Evolutionary conservation across 1,140 invertebrate genomes (phyloP), one percentile per base, ranked within the genome.

Genomic region (Popillia japonica): DNA sequence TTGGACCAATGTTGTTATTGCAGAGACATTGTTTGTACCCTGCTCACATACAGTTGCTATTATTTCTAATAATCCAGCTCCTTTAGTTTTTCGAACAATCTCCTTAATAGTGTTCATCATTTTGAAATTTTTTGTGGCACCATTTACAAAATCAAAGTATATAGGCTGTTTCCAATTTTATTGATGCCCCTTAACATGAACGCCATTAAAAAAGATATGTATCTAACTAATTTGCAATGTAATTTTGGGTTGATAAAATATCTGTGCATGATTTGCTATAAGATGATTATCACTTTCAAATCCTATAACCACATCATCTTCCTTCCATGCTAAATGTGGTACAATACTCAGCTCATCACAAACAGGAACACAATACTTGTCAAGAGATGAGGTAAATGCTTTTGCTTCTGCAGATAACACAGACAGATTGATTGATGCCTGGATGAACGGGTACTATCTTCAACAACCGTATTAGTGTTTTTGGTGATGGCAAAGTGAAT

Each of bases 211-310:
- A 68, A 68, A 68, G 20, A 68, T 68, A 68, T 22, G 9, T 20
- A 22, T 22, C 10, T 14, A 23, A 68, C 9, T 11, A 68, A 27
- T 20, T 10, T 68, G 64, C 20, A 20, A 11, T 68, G 2, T 48
- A 48, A 48, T 48, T 14, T 34, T 34, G 27, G 27, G 27, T 4
- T 34, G 27, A 34, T 34, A 48, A 68, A 9, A 22, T 68, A 80
- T 78, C 76, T 77, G 75, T 61, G 42, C 78, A 77, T 80, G 79
- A 77, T 79, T 80, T 34, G 78, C 79, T 40, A 80, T 77, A 34
- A 77, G 10, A 44, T 77, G 76, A 64, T 78, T 78, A 74, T 59
- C 76, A 76, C 79, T 27, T 72, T 78, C 79, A 79, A 80, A 80
- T 11, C 78, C 78, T 17, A 55, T 14, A 41, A 78, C 55, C 59